phyloP scores from a whole-genome alignment of 2,888 invertebrate species.

The Nephrotoma flavescens region DNA sequence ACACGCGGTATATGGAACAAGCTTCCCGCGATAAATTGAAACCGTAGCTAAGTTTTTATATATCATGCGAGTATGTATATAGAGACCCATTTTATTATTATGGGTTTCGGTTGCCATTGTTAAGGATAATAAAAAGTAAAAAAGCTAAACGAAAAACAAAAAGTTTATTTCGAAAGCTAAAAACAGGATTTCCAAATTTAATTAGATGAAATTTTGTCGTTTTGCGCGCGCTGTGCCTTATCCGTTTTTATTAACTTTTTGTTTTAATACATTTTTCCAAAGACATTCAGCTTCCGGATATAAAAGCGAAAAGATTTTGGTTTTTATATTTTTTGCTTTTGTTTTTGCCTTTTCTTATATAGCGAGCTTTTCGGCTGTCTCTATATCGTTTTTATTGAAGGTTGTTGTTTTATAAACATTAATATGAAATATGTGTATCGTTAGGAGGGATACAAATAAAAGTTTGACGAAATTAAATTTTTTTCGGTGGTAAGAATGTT shows the following conservation, averaged over 20 bases:
- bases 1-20: too few relatives aligned
- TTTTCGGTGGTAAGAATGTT: not conserved
- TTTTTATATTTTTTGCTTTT: not conserved
- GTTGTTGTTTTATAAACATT: not conserved
- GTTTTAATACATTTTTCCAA: not conserved
- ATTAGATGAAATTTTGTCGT: not conserved
- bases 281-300: not conserved
- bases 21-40: not conserved
- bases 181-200: not conserved
- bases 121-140: not conserved
- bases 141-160: not conserved
- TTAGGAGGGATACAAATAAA: not conserved
- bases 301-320: not conserved
- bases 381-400: not conserved
- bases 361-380: not conserved
- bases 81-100: too few relatives aligned
- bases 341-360: not conserved
- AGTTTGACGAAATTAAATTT: not conserved
- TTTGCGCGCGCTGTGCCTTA: not conserved
- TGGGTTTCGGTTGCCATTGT: not conserved
- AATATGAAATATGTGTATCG: not conserved
- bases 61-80: too few relatives aligned
- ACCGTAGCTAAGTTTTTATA: not conserved
- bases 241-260: not conserved
- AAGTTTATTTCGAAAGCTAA: not conserved